These are phyloP conservation scores for Dastarcus helophoroides DNA, from an alignment of 2,888 invertebrate genomes.

Conservation along the genomic window DNA sequence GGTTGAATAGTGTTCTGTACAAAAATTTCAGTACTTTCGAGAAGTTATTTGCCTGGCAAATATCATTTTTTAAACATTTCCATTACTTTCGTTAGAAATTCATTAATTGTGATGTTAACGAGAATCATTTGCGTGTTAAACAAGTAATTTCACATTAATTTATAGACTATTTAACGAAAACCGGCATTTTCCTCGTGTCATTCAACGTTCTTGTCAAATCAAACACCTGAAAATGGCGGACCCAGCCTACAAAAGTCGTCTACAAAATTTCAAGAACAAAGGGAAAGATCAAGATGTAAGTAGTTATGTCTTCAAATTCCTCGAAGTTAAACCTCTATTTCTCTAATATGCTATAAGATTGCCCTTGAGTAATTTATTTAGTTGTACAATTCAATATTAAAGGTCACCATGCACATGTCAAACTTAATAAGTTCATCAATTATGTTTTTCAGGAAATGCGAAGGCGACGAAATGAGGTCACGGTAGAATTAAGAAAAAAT, in stretches of 20 bases:
- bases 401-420: conserved; percentile 12
- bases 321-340: conserved; percentile 3
- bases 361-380: no score
- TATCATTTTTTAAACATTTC: no score
- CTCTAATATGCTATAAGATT: not conserved
- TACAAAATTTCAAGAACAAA: conserved; percentile 96
- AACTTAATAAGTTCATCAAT: not conserved
- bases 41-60: no score
- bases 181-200: conserved; percentile 26
- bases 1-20: no score
- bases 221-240: conserved; percentile 54
- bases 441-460: conserved; percentile 75
- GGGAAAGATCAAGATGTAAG: conserved; percentile 99
- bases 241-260: conserved; percentile 66
- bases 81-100: no score
- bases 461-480: conserved; percentile 90
- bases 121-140: no score
- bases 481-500: conserved; percentile 93
- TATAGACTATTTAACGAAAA: conserved; percentile 9
- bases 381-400: no score
- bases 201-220: conserved; percentile 18
- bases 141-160: not conserved
- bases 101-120: no score
- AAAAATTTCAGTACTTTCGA: no score
- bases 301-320: conserved; percentile 24